These are phyloP conservation scores for Xiphydria camelus DNA, from an alignment of 2,888 invertebrate genomes.

Conservation along the genomic window DNA sequence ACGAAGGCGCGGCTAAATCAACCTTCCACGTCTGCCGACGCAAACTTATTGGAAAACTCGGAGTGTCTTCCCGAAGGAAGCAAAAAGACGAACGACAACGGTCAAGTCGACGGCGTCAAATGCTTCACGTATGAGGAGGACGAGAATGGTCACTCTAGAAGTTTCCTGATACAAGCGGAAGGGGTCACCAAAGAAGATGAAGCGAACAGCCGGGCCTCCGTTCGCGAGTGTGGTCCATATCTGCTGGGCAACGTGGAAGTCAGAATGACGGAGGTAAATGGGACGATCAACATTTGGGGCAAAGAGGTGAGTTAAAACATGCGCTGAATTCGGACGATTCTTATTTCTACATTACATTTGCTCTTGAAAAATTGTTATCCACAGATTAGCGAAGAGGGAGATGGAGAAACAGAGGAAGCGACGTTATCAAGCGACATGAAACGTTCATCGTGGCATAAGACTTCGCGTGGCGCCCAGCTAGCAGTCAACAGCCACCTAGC, in stretches of 20 bases:
- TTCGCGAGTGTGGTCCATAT: conserved; percentile 53
- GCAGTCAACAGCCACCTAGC: not conserved
- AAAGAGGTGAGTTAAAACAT: conserved; percentile 43
- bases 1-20: not conserved
- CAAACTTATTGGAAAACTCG: conserved; percentile 11
- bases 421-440: conserved; percentile 1
- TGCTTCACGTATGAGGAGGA: conserved; percentile 49
- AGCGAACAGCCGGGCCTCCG: conserved; percentile 26
- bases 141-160: conserved; percentile 41
- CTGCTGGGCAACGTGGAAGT: conserved; percentile 51
- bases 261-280: conserved; percentile 52
- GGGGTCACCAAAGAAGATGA: conserved; percentile 25
- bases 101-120: conserved; percentile 42
- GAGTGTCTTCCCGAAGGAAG: conserved; percentile 4
- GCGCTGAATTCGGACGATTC: no score
- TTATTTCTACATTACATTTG: no score
- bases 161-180: conserved; percentile 49
- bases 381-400: conserved; percentile 9
- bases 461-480: not conserved
- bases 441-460: conserved; percentile 5
- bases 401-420: no score
- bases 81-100: conserved; percentile 13
- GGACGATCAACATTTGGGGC: conserved; percentile 54
- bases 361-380: no score
- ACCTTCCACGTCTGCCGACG: not conserved